phyloP scores from a whole-genome alignment of 2,888 invertebrate genomes.

The Homarus gammarus region DNA sequence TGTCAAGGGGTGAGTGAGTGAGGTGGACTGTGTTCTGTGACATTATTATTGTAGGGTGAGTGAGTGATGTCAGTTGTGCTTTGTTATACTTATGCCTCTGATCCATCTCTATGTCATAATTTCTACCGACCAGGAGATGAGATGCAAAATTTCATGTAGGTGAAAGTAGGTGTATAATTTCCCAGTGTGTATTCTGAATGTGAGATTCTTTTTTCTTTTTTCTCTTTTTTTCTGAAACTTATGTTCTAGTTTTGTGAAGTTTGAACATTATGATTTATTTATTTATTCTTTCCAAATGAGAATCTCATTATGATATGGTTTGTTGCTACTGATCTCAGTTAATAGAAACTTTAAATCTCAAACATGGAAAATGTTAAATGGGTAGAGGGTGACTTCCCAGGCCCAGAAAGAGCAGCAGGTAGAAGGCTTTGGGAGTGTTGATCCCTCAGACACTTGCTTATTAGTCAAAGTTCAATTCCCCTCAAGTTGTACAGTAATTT shows the following conservation, averaged over 20 bases:
- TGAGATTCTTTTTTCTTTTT: too few species aligned
- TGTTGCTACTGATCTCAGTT: neutral
- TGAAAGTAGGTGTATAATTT: neutral
- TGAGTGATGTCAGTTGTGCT: too few species aligned
- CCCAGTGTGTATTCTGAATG: too few species aligned
- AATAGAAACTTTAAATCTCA: too few species aligned
- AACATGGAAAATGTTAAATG: too few species aligned
- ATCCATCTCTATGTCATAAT: neutral
- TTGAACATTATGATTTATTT: too few species aligned
- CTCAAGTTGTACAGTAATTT: neutral
- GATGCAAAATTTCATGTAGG: neutral
- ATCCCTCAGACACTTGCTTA: neutral
- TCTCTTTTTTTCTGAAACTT: too few species aligned
- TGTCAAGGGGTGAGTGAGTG: neutral
- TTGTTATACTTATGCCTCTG: neutral
- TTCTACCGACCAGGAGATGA: neutral
- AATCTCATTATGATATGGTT: too few species aligned
- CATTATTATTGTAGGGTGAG: too few species aligned
- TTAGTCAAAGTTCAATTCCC: neutral
- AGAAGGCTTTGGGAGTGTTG: neutral
- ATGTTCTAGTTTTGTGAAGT: too few species aligned
- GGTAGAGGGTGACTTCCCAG: too few species aligned
- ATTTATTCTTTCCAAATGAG: too few species aligned
- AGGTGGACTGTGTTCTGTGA: neutral
- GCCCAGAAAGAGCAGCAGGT: neutral